phyloP scores from a whole-genome alignment of 2,113 vertebrate genomes.

The Trematomus loennbergii region DNA sequence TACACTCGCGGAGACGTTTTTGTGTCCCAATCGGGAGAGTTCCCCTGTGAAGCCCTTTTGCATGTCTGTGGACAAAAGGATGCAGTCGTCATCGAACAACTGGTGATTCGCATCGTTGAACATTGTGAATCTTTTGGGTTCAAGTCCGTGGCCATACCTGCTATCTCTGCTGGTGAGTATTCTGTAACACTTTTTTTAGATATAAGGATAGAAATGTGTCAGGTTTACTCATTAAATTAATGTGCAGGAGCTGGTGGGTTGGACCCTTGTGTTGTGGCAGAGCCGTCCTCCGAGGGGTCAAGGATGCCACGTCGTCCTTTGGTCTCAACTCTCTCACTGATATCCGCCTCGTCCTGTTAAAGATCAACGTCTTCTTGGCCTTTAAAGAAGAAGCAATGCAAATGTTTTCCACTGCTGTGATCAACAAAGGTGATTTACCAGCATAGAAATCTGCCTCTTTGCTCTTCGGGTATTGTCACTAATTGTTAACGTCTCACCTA shows the following conservation, averaged over 20 bases:
- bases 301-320: neutral
- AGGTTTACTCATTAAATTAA: neutral
- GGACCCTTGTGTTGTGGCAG: constrained; percentile 56
- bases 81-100: constrained; percentile 28
- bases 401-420: constrained; percentile 28
- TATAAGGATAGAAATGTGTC: no score
- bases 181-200: no score
- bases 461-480: neutral
- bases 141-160: constrained; percentile 76
- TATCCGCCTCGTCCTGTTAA: constrained; percentile 65
- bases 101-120: constrained; percentile 54
- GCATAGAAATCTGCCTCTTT: neutral
- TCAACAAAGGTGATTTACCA: constrained; percentile 49
- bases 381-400: constrained; percentile 62
- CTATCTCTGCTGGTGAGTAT: constrained; percentile 72
- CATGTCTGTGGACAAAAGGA: constrained; percentile 66
- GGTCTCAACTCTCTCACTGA: constrained; percentile 19
- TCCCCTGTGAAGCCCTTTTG: constrained; percentile 70
- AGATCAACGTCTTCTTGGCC: constrained; percentile 64
- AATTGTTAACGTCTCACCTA: neutral
- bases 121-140: constrained; percentile 49
- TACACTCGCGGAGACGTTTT: constrained; percentile 41
- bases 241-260: constrained; percentile 64
- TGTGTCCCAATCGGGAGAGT: constrained; percentile 52
- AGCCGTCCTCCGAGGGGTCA: constrained; percentile 69